Base-by-base conservation (phyloP, 2,888 invertebrate genomes). In the Acrocyrtus sp. region DNA sequence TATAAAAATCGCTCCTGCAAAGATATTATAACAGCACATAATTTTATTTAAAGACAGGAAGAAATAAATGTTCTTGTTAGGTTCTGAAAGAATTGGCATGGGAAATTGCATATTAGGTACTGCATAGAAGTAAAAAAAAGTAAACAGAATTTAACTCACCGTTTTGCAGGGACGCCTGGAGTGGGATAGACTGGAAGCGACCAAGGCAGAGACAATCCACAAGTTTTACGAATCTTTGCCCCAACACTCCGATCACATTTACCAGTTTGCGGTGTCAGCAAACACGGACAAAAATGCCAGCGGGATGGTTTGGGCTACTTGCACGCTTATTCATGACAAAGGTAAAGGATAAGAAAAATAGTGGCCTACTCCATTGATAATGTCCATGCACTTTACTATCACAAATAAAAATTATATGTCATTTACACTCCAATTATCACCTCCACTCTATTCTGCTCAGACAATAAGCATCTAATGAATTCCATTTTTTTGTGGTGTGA, bases 281-380 rank as follows among this genome's bases (percentile, higher is more conserved):
- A 93, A 94, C 82, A 89, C 88, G 47, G 84, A 85, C 0, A 84
- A 84, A 3, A 87, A 87, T 73, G 93, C 92, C 78, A 93, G 93
- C 83, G 94, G 94, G 1, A 92, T 95, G 91, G 88, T 90, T 12
- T 94, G 94, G 94, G 91, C 93, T 10, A 88, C 88, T 39, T 95
- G 95, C 75, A 91, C 90, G 77, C 88, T 89, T 77, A 87, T 86
- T 26, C 84, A 85, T 56, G 84, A 85, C 68, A 84, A 84, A 82
- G 82, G 84, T 84, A 77, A 76, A n/a, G n/a, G n/a, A n/a, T n/a
- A 78, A 26, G 19, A 34, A 17, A 47, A 41, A n/a, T n/a, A n/a
- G n/a, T n/a, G n/a, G n/a, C n/a, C n/a, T n/a, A n/a, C n/a, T n/a
- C n/a, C n/a, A n/a, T n/a, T n/a, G n/a, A n/a, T n/a, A n/a, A n/a